Percentiles rank a stretch among this genome's conserved stretches.
phyloP scores from a whole-genome alignment of 2,113 vertebrate genomes.

The Cariama cristata region DNA sequence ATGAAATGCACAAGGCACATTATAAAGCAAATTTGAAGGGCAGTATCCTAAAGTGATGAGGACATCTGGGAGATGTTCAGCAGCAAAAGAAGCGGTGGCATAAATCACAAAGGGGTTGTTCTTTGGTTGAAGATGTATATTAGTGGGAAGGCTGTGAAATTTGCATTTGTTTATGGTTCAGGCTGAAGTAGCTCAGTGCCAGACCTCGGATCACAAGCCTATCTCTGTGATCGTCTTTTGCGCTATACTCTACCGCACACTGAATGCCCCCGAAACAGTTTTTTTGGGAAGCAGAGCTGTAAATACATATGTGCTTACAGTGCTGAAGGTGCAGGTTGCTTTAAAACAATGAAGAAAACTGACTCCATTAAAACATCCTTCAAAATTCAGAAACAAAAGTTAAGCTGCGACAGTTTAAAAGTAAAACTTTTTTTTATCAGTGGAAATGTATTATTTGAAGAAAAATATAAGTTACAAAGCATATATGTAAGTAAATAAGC shows the following conservation, averaged over 20 bases:
- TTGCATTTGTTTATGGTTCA: not conserved
- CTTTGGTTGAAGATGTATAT: not conserved
- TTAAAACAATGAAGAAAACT: not conserved
- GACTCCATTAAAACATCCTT: not conserved
- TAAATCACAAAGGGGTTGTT: not conserved
- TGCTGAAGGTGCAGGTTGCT: not conserved
- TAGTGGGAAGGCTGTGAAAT: not conserved
- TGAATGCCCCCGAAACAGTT: not conserved
- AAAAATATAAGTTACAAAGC: not conserved
- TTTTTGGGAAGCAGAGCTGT: not conserved
- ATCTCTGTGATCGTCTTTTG: not conserved
- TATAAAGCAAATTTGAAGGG: constrained; percentile 32
- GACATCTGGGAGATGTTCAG: not conserved
- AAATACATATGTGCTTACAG: not conserved
- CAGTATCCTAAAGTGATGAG: not conserved
- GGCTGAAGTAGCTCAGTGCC: not conserved
- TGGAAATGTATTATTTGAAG: not conserved
- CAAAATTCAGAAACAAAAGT: not conserved
- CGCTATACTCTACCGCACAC: not conserved
- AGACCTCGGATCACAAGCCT: not conserved
- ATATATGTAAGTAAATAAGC: not conserved
- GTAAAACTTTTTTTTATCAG: not conserved
- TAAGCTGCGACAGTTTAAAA: not conserved
- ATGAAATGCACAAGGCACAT: not conserved
- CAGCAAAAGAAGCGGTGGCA: not conserved